These are phyloP conservation scores for Atherix ibis DNA, from an alignment of 2,888 invertebrate genomes.

Conservation along the genomic window DNA sequence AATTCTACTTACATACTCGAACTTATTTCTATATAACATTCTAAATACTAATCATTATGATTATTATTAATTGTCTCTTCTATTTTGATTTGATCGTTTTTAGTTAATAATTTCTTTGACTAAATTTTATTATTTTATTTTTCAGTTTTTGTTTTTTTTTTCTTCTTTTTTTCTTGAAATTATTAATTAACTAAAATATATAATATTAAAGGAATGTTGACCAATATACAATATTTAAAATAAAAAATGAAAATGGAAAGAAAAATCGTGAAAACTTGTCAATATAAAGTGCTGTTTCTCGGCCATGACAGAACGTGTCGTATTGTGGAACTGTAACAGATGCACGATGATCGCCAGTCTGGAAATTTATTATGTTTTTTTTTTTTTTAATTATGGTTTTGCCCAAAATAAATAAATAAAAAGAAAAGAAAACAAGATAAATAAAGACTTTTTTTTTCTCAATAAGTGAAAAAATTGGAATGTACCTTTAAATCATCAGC, in stretches of 20 bases:
- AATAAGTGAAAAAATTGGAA: background rate
- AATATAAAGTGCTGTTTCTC: slow-evolving; percentile 65
- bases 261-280: slow-evolving; percentile 78
- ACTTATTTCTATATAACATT: too few relatives aligned
- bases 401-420: background rate
- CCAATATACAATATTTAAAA: slow-evolving; percentile 84
- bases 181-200: too few relatives aligned
- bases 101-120: too few relatives aligned
- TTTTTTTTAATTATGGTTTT: background rate
- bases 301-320: slow-evolving; percentile 67
- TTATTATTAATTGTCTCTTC: too few relatives aligned
- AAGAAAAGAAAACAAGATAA: background rate
- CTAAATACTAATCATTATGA: too few relatives aligned
- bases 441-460: background rate
- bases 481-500: slow-evolving; percentile 62
- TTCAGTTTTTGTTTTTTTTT: too few relatives aligned
- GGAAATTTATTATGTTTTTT: slow-evolving; percentile 15
- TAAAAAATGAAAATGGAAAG: slow-evolving; percentile 79
- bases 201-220: slow-evolving; percentile 7
- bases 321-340: slow-evolving; percentile 61
- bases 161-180: too few relatives aligned
- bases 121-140: too few relatives aligned
- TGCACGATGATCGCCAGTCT: slow-evolving; percentile 40
- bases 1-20: too few relatives aligned
- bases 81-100: too few relatives aligned